A percentile compares a stretch with the other conserved stretches of the same genome.
Conservation (phyloP, 53 echinoderm and acorn worm genomes). For the Antedon mediterranea region DNA sequence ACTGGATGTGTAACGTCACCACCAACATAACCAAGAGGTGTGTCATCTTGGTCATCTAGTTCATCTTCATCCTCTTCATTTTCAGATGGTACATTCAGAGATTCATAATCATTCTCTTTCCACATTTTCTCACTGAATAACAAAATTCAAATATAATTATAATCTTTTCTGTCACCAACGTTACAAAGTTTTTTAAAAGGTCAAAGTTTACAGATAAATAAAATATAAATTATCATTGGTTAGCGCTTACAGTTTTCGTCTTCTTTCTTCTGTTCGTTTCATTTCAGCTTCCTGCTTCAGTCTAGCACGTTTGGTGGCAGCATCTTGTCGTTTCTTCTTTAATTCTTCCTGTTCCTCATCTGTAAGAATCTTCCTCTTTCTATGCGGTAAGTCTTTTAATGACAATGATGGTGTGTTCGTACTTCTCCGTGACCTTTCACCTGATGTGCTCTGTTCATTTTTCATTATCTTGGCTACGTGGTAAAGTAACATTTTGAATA, state of each 20-base stretch:
- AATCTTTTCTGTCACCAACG: too few species aligned
- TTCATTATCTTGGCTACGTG: slow-evolving; percentile 30
- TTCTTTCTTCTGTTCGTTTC: slow-evolving; percentile 56
- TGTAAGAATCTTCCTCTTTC: slow-evolving; percentile 58
- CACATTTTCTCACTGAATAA: slow-evolving; percentile 72
- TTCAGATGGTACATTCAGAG: slow-evolving; percentile 53
- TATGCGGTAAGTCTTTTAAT: slow-evolving; percentile 26
- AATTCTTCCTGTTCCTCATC: slow-evolving; percentile 68
- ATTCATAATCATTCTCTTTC: slow-evolving; percentile 58
- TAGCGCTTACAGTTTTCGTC: slow-evolving; percentile 51
- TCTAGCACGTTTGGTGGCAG: slow-evolving; percentile 75
- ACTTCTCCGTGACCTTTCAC: slow-evolving; percentile 12
- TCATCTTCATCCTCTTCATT: slow-evolving; percentile 69
- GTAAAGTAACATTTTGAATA: too few species aligned
- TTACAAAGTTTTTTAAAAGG: too few species aligned
- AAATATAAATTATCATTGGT: too few species aligned
- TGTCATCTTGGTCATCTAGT: slow-evolving; percentile 20
- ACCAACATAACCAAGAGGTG: slow-evolving; percentile 48
- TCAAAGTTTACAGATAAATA: too few species aligned
- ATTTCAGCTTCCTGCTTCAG: slow-evolving; percentile 77
- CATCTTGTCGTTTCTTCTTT: slow-evolving; percentile 69
- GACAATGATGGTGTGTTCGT: slow-evolving; percentile 5
- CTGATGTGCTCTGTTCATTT: slow-evolving; percentile 15
- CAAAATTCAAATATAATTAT: too few species aligned
- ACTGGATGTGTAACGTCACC: slow-evolving; percentile 86